Conservation (phyloP, 2,113 vertebrate species). For the Pimephales promelas region DNA sequence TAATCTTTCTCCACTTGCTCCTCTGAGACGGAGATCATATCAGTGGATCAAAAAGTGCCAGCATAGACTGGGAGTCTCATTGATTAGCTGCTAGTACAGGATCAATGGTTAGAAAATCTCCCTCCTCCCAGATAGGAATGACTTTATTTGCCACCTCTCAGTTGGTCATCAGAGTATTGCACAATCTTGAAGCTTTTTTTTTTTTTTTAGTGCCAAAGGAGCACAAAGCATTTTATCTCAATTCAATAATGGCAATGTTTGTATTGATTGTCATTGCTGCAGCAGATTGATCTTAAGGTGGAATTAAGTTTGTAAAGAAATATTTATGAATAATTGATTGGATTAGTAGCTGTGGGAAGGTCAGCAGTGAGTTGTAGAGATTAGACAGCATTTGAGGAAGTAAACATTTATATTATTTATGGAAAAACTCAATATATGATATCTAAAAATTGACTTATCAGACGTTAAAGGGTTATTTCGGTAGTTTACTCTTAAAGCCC, state of each 20-base stretch:
- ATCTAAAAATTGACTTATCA: not conserved
- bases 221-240: conserved; percentile 7
- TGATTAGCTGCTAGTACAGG: conserved; percentile 32
- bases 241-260: conserved; percentile 40
- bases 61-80: conserved; percentile 28
- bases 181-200: not conserved
- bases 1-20: conserved; percentile 28
- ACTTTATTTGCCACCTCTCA: conserved; percentile 16
- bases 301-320: conserved; percentile 27
- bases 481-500: no score
- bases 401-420: conserved; percentile 12
- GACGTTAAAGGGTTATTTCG: no score
- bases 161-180: conserved; percentile 21
- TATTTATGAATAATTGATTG: conserved; percentile 41
- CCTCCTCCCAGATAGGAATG: conserved; percentile 9
- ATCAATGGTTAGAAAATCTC: conserved; percentile 5
- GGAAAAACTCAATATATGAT: conserved; percentile 2
- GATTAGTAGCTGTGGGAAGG: conserved; percentile 23
- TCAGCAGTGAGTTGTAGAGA: not conserved
- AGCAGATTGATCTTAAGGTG: conserved; percentile 24
- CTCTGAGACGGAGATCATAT: conserved; percentile 44
- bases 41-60: conserved; percentile 29
- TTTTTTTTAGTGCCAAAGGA: conserved; percentile 1
- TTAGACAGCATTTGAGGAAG: conserved; percentile 8
- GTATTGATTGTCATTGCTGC: conserved; percentile 37